Evolutionary conservation across 2,888 invertebrate species (phyloP).

Genomic region (Cerastis rubricosa): DNA sequence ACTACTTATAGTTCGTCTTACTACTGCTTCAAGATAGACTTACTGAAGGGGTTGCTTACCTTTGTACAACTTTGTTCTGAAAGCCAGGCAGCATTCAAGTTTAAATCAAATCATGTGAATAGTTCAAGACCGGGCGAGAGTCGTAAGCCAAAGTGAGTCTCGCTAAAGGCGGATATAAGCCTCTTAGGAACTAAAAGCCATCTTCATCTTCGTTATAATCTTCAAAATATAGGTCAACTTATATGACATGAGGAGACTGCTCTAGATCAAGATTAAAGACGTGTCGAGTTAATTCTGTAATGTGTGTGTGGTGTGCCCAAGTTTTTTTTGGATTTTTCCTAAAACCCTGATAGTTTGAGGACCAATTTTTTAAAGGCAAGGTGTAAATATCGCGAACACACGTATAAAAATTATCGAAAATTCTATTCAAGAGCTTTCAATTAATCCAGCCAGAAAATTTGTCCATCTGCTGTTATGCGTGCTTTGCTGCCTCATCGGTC

Average conservation of each 20-base stretch:
- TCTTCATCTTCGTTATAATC: slow-evolving; percentile 46
- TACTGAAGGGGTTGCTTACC: slow-evolving; percentile 28
- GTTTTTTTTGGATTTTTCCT: neutral
- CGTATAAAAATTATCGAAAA: too few species aligned
- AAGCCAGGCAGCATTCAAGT: slow-evolving; percentile 38
- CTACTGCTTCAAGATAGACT: slow-evolving; percentile 11
- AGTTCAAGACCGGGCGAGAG: slow-evolving; percentile 22
- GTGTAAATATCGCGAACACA: too few species aligned
- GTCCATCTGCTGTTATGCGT: neutral
- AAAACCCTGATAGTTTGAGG: neutral
- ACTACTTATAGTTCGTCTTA: neutral
- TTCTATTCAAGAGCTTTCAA: too few species aligned
- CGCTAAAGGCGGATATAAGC: slow-evolving; percentile 28
- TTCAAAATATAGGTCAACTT: slow-evolving; percentile 47
- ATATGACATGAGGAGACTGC: neutral
- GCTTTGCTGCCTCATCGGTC: too few species aligned
- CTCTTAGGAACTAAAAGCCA: slow-evolving; percentile 21
- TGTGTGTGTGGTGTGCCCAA: neutral
- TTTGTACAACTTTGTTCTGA: slow-evolving; percentile 36
- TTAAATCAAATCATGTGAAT: slow-evolving; percentile 52
- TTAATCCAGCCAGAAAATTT: too few species aligned
- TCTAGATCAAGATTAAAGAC: neutral
- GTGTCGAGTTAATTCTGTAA: neutral
- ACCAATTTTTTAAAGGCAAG: neutral
- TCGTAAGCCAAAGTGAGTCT: slow-evolving; percentile 35